Evolutionary conservation across 2,888 invertebrate genomes (phyloP).

Genomic region (Ditula angustiorana): DNA sequence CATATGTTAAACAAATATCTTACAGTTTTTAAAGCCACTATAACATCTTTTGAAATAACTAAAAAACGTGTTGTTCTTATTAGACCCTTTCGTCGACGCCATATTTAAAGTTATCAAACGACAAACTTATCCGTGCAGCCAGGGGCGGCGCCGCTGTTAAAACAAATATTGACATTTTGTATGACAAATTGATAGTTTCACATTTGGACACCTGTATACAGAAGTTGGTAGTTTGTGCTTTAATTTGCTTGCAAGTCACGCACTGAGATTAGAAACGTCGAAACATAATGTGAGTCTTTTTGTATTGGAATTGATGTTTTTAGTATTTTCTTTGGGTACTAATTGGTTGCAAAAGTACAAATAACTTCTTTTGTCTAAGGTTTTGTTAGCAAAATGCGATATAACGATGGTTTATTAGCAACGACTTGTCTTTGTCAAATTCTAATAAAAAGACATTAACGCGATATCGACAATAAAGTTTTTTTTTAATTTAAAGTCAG

Average conservation of each 20-base stretch:
- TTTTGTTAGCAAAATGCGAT: no score
- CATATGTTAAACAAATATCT: background rate
- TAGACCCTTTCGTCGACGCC: background rate
- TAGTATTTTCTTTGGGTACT: constrained; percentile 1
- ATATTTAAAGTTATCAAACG: background rate
- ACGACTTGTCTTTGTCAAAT: background rate
- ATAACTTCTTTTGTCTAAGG: background rate
- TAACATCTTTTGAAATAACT: background rate
- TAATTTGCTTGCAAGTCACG: constrained; percentile 20
- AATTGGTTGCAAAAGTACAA: background rate
- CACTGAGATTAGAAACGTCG: constrained; percentile 17
- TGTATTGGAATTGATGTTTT: background rate
- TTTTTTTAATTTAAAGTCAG: background rate
- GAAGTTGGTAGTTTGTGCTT: background rate
- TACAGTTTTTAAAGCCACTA: background rate
- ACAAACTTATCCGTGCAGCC: background rate
- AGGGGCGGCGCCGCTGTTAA: background rate
- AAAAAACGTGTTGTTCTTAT: constrained; percentile 7
- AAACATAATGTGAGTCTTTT: background rate
- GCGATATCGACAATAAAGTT: background rate
- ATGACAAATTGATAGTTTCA: background rate
- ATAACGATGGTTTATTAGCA: no score
- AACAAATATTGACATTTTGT: background rate
- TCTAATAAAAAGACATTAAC: background rate
- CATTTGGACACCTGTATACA: background rate